Base-by-base conservation (phyloP, 2,797 vertebrate genomes). In the Taenioides sp. region DNA sequence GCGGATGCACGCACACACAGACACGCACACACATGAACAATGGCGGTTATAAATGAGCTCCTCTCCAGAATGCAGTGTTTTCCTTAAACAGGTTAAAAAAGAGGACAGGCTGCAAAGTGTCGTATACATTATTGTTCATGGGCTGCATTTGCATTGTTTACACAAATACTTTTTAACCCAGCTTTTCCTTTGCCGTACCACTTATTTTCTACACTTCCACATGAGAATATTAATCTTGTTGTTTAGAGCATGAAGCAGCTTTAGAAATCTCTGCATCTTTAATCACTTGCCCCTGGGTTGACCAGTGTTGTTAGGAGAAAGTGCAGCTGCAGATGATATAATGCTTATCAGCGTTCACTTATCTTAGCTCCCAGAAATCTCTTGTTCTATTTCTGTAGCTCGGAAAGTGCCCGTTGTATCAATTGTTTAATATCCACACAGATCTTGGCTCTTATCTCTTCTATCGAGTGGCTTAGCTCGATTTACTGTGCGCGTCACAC, bases 221-320 rank as follows among this genome's bases (percentile, higher is more conserved):
- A 73, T 7, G 43, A 64, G 74, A 90, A 86, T 90, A 90, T 92
- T 90, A 86, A 90, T 90, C 86, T 86, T 87, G 91, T 91, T 90
- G 90, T 92, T 89, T 78, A 81, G 82, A 87, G 86, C 82, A 73
- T 85, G 83, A 86, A 85, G 84, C 75, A 43, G 83, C 84, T 89
- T 85, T 71, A 79, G 80, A 86, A 58, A 83, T 85, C 84, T 87
- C 77, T 88, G 84, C 89, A 91, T 91, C 90, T 91, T 92, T 89
- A 91, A 92, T 92, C 85, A 89, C 76, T 74, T 28, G 86, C 91
- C 86, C 73, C 82, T 77, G 84, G 91, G 80, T 84, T 88, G 89
- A 90, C 89, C 87, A 82, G 82, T 83, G 80, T 87, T 84, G 83
- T 88, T 88, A 85, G 81, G 80, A 80, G 86, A 69, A 63, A 75